Percentiles rank a stretch among this genome's conserved stretches.
Conservation (phyloP, 2,797 vertebrate species). For the Sebastiscus tertius region DNA sequence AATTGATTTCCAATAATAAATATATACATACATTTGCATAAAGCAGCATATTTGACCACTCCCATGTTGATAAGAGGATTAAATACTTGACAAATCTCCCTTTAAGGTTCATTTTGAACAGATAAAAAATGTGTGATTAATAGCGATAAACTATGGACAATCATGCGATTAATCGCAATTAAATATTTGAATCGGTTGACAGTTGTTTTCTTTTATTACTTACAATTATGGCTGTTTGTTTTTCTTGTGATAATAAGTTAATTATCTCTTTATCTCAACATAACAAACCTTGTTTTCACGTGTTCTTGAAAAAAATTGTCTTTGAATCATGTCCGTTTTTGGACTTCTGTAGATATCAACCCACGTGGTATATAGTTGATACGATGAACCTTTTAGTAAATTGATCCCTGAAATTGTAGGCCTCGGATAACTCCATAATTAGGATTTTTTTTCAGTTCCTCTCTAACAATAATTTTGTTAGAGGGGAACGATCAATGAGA, state of each 20-base stretch:
- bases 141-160: too few species aligned
- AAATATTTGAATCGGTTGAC: background rate
- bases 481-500: background rate
- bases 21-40: too few species aligned
- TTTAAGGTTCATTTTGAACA: too few species aligned
- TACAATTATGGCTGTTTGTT: background rate
- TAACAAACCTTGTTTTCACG: background rate
- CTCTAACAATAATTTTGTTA: constrained; percentile 1
- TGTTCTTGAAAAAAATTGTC: background rate
- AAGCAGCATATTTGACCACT: too few species aligned
- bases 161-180: too few species aligned
- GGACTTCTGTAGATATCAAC: background rate
- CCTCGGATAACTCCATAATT: background rate
- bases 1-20: too few species aligned
- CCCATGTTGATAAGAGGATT: too few species aligned
- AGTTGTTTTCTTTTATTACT: too few species aligned
- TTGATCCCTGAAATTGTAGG: background rate
- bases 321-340: background rate
- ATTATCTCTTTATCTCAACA: background rate
- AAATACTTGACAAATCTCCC: too few species aligned
- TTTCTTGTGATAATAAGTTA: background rate
- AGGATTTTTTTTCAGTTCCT: constrained; percentile 3
- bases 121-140: accelerated
- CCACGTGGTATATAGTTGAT: background rate
- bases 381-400: background rate